Evolutionary conservation across 2,797 vertebrate species (phyloP).

Genomic region (Halcyon smyrnensis): DNA sequence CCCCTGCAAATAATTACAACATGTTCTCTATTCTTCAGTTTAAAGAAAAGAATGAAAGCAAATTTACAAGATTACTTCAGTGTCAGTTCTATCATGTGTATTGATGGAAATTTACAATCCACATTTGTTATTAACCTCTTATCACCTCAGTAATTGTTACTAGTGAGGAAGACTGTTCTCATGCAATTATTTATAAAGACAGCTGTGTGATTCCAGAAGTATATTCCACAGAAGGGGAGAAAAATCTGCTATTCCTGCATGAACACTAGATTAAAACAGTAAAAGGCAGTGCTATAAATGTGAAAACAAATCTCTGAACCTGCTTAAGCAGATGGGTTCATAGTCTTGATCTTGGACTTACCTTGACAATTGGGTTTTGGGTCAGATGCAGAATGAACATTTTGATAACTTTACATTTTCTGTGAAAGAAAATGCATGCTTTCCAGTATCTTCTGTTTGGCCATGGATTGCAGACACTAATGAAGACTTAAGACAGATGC

Average conservation of each 20-base stretch:
- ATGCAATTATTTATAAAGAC: not conserved
- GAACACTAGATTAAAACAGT: not conserved
- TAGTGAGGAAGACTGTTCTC: not conserved
- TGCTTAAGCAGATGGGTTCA: not conserved
- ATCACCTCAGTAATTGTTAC: not conserved
- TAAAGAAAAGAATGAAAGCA: constrained; percentile 28
- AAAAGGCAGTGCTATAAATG: not conserved
- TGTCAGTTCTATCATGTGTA: not conserved
- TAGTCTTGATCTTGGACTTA: not conserved
- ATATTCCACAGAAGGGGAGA: not conserved
- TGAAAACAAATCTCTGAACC: not conserved
- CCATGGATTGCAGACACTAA: not conserved
- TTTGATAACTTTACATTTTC: not conserved
- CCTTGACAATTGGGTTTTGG: not conserved
- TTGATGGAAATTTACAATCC: not conserved
- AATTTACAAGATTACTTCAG: not conserved
- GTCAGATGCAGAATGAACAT: not conserved
- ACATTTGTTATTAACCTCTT: constrained; percentile 24
- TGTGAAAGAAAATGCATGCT: not conserved
- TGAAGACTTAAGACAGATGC: not conserved
- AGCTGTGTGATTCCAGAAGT: not conserved
- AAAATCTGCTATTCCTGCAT: not conserved
- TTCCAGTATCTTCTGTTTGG: not conserved
- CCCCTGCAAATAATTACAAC: constrained; percentile 52
- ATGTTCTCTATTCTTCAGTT: constrained; percentile 31